phyloP scores from a whole-genome alignment of 2,888 invertebrate species.

The Macropis europaea region DNA sequence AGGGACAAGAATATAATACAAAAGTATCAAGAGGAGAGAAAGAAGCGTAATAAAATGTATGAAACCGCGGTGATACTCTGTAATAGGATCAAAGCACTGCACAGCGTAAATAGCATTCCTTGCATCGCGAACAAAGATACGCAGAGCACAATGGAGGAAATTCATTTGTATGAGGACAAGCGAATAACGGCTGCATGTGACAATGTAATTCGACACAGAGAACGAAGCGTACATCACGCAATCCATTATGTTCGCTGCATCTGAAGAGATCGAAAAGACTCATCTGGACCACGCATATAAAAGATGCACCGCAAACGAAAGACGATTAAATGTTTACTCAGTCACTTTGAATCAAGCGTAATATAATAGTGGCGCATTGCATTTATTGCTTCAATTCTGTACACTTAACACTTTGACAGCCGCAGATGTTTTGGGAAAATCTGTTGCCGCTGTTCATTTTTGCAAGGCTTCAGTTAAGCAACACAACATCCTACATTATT shows the following conservation, averaged over 20 bases:
- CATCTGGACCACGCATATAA: background rate
- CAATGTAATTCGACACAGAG: slow-evolving; percentile 34
- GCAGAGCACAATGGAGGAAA: background rate
- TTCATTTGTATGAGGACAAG: slow-evolving; percentile 11
- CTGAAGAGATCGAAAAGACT: background rate
- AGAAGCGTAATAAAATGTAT: background rate
- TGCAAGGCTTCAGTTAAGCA: no score
- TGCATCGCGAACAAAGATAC: background rate
- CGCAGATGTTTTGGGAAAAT: no score
- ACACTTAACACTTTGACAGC: no score
- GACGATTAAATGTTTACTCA: no score
- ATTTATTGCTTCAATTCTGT: no score
- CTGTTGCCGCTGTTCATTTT: no score
- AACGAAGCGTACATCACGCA: slow-evolving; percentile 22
- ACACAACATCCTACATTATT: no score
- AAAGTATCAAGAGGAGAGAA: background rate
- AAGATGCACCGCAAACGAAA: background rate
- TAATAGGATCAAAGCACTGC: background rate
- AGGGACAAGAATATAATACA: background rate
- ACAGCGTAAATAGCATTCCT: background rate
- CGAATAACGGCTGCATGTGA: slow-evolving; percentile 12
- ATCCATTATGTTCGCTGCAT: slow-evolving; percentile 3
- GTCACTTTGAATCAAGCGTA: no score
- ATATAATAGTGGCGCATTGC: no score
- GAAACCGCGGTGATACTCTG: background rate